These are phyloP conservation scores for Mesaphorura yosii DNA, from an alignment of 1,140 invertebrate genomes.

Conservation along the genomic window DNA sequence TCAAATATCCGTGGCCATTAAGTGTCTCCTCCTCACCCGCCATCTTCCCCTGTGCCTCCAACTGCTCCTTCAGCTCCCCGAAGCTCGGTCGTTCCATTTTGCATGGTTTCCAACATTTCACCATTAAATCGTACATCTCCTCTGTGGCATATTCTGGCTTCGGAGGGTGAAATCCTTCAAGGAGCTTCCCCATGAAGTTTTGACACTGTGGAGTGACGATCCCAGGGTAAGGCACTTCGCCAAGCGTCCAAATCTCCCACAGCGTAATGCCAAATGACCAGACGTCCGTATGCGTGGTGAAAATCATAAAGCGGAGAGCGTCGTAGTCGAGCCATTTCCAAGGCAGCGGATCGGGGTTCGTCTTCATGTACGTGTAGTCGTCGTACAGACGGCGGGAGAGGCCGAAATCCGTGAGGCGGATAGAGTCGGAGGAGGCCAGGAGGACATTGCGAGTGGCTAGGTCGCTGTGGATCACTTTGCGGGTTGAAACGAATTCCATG, in stretches of 20 bases:
- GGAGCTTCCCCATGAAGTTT: slow-evolving; percentile 32
- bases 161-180: neutral
- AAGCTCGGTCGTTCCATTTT: no score
- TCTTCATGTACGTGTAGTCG: neutral
- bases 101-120: no score
- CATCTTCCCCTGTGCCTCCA: no score
- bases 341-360: slow-evolving; percentile 32
- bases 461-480: neutral
- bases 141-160: neutral
- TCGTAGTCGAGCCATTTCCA: slow-evolving; percentile 43
- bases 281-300: slow-evolving; percentile 39
- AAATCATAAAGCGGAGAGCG: slow-evolving; percentile 37
- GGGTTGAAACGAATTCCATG: no score
- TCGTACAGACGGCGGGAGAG: slow-evolving; percentile 35
- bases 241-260: slow-evolving; percentile 40
- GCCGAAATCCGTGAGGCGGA: slow-evolving; percentile 39
- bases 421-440: neutral
- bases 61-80: no score
- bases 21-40: no score
- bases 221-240: slow-evolving; percentile 32
- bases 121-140: no score
- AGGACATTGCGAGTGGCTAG: neutral
- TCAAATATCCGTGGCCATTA: no score
- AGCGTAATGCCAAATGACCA: slow-evolving; percentile 41
- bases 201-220: slow-evolving; percentile 41